Evolutionary conservation across 2,113 vertebrate species (phyloP), one percentile per base, ranked within the genome.

Genomic region (Cyanocitta stelleri): DNA sequence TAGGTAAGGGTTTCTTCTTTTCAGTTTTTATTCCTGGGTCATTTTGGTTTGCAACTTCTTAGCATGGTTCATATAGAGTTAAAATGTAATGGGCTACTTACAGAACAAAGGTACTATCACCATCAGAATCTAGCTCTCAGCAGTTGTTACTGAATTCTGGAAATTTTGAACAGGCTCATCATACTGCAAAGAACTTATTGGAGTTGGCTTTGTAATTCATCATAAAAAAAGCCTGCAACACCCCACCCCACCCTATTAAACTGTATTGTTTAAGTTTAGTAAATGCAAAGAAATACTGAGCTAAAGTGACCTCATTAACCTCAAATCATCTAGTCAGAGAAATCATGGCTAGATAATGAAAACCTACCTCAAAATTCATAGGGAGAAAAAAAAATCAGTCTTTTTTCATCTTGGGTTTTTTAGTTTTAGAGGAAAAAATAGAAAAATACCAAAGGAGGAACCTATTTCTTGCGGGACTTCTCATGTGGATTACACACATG

Each of bases 211-310:
- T 74, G 44, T 52, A 88, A 80, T 59, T 90, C 2, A 22, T n/a
- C 32, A 62, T 32, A 13, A 67, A 67, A 77, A 74, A 63, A 74
- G 11, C 12, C 16, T 49, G 19, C 37, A 59, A 54, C 4, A 19
- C 3, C 5, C 2, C 19, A 10, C 2, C 13, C 14, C 5, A 2
- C 35, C 3, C 3, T 5, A 3, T 43, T 76, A 75, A 89, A 85
- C 13, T 8, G 10, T 35, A 14, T 32, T 41, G 5, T 61, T 72
- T 92, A 59, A 51, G 83, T 86, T 80, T 78, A 62, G 33, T 49
- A 74, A 77, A 71, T 41, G 26, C 27, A 75, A 76, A 35, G 59
- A 86, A 66, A 56, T 48, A n/a, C 44, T 33, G 77, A 81, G 9
- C 32, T 86, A 44, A 24, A 74, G 49, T 77, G 56, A 84, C 23